Base-by-base conservation (phyloP, 2,113 vertebrate genomes). In the Sturnira hondurensis region DNA sequence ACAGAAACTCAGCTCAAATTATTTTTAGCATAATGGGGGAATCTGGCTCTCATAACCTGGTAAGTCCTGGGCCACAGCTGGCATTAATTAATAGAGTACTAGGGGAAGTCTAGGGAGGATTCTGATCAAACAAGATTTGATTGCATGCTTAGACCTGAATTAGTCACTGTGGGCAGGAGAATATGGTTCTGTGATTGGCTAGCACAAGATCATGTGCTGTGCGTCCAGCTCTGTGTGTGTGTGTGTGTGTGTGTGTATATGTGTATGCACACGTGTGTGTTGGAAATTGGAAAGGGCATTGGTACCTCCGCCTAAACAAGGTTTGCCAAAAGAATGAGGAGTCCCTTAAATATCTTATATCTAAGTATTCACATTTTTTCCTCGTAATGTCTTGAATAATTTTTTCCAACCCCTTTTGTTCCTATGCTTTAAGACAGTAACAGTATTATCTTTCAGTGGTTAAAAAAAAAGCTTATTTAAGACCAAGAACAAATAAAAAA, bases 341-440 rank as follows among this genome's bases (percentile, higher is more conserved):
- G 2, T 45, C 43, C 52, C 67, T 90, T 33, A 45, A 38, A 45
- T 28, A 38, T 56, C 45, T 90, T 86, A 20, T 28, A 63, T 91
- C 22, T 56, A 11, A 86, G 8, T 76, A 4, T 63, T 97, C 52
- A 67, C 24, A 28, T 71, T 92, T 83, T 96, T 96, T 84, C 28
- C 58, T 95, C 24, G 67, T 86, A 67, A 58, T 67, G 16, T 78
- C 38, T 38, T 87, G 4, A 80, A 81, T 80, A 81, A n/a, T 78
- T 90, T 92, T 73, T 87, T 45, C 20, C 5, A 80, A 65, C 73
- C 13, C 4, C 4, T 85, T 89, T 93, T 74, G 31, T 91, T 82
- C 24, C 47, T 26, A 19, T 65, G 43, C 47, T 88, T 87, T 95
- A 78, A 73, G 73, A 73, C 36, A 89, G 22, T 82, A 93, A 76